These are phyloP conservation scores for Pyrrhia umbra DNA, from an alignment of 2,888 invertebrate genomes.

Conservation along the genomic window DNA sequence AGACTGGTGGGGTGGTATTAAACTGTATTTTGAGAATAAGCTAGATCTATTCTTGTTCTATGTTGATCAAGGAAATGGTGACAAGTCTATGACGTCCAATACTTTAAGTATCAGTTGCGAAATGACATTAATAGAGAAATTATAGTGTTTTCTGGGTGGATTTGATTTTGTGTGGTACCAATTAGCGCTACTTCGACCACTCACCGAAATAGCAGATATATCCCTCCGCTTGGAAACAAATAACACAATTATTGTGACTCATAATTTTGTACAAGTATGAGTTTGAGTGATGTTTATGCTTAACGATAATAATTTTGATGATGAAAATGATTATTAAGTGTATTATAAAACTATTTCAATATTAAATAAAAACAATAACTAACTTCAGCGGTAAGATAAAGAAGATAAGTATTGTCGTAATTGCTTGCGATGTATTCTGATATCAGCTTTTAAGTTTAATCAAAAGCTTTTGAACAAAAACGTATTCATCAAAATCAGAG, in stretches of 20 bases:
- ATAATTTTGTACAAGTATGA: constrained; percentile 9
- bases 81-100: not conserved
- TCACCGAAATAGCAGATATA: constrained; percentile 90
- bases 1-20: too few species aligned
- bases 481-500: too few species aligned
- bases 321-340: not conserved
- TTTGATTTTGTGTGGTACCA: constrained; percentile 53
- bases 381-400: too few species aligned
- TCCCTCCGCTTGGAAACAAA: constrained; percentile 89
- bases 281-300: constrained; percentile 2
- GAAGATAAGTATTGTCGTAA: too few species aligned
- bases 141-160: constrained; percentile 12
- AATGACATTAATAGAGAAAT: constrained; percentile 56
- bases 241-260: constrained; percentile 61
- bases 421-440: too few species aligned
- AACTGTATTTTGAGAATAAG: too few species aligned
- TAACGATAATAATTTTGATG: not conserved
- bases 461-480: too few species aligned
- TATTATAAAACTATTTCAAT: too few species aligned
- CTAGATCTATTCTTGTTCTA: too few species aligned
- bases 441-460: too few species aligned
- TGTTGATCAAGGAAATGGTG: too few species aligned
- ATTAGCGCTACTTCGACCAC: constrained; percentile 78
- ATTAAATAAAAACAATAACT: not conserved
- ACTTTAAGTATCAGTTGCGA: constrained; percentile 6